Base-by-base conservation (phyloP, 2,888 invertebrate species). In the Aspidiotus rigidus region DNA sequence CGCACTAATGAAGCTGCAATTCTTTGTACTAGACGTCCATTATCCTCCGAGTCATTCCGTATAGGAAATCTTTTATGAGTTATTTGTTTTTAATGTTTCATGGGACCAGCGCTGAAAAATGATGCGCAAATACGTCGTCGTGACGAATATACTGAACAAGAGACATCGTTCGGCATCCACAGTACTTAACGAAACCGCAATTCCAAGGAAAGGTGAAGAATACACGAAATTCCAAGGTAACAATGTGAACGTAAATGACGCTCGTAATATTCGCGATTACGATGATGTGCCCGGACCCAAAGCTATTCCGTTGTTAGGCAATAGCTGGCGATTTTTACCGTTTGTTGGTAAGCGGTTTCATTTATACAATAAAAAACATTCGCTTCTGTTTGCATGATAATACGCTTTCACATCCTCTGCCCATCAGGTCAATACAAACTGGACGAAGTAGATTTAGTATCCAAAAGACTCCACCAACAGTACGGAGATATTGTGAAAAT, bases 241-340 rank as follows among this genome's bases (percentile, higher is more conserved):
- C n/a, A 49, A 49, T 49, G 10, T 49, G 49, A 49, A 49, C 10
- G 49, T n/a, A n/a, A n/a, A 49, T n/a, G 49, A 49, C n/a, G 49
- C 49, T n/a, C 49, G 11, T 39, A 40, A 54, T n/a, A 16, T 69
- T 55, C 49, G 55, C 63, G 62, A 69, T 17, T 91, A 90, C 76
- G 82, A 84, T 1, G 85, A 86, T 73, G 85, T 91, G 17, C 90
- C 91, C 0, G 91, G 91, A 8, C 91, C 90, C 0, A 87, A 83
- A 75, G 88, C 90, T 0, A 79, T 89, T 42, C 90, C 90, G 0
- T 81, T 90, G 63, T 77, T 90, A 13, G 90, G 91, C 10, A 91
- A 91, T 77, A 89, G 89, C 15, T 90, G 90, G 90, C 81, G 88
- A 70, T 75, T 75, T 69, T 69, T 75, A 66, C 74, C 75, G n/a